Base-by-base conservation (phyloP, 2,113 vertebrate genomes). In the Brachirus orientalis region DNA sequence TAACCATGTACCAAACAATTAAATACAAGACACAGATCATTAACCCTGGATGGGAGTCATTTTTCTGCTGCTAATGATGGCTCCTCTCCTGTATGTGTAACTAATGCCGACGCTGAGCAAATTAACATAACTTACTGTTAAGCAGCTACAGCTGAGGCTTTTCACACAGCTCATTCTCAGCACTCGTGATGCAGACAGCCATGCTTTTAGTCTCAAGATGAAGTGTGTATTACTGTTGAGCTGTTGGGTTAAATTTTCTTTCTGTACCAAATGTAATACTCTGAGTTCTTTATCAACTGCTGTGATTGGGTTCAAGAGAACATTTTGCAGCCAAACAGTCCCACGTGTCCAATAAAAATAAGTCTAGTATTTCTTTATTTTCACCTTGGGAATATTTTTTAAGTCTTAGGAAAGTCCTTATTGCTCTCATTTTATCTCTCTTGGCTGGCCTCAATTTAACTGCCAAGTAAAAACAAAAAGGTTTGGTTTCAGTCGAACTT, bases 21-120 rank as follows among this genome's bases (percentile, higher is more conserved):
- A 69, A 63, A 75, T 57, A 80, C 63, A 63, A 60, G 66, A 76
- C 67, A 76, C 80, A 80, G 63, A 53, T 66, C 77, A 78, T 87
- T 88, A 76, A 66, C 61, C 61, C 6, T 14, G 58, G 70, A 80
- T 69, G 35, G 51, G 48, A 87, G 62, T 78, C 44, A 83, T 88
- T 86, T 62, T 61, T 85, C 79, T 83, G 44, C 65, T 13, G 41
- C 66, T 88, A 88, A 89, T 75, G 69, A 84, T 56, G 61, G 12
- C 63, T 76, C 16, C 11, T 58, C 60, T 59, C 76, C 63, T 72
- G 61, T 53, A 47, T 62, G 68, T 82, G 63, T 82, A 83, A 64
- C 60, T 75, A 75, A 80, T 74, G 59, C 54, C 68, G 47, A 71
- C 47, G 44, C 22, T 33, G 13, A 67, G 40, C 28, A 38, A 67